phyloP scores from a whole-genome alignment of 2,113 vertebrate species.

The Copsychus sechellarum region DNA sequence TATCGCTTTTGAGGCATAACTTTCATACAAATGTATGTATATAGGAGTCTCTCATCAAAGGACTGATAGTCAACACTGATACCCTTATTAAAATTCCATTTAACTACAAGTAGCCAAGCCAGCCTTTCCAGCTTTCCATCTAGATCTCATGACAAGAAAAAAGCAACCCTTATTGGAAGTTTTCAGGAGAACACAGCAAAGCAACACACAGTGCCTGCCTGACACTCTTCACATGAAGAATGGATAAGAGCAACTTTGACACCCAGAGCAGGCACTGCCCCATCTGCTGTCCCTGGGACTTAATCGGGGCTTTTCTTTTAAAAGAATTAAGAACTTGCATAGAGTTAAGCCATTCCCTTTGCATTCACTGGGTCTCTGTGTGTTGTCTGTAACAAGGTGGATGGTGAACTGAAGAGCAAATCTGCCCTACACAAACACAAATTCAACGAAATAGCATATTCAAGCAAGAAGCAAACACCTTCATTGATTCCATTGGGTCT shows the following conservation, averaged over 20 bases:
- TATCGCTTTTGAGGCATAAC: not conserved
- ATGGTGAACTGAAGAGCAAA: not conserved
- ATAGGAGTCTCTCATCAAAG: not conserved
- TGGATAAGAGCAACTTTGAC: not conserved
- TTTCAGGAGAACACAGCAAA: not conserved
- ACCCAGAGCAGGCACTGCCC: not conserved
- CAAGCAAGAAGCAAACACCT: not conserved
- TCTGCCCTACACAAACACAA: not conserved
- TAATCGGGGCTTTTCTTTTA: not conserved
- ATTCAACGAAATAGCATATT: not conserved
- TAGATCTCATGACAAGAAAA: not conserved
- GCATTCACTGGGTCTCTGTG: not conserved
- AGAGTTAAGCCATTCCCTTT: not conserved
- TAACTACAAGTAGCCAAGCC: not conserved
- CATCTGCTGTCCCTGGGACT: fast-evolving
- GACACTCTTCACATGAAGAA: not conserved
- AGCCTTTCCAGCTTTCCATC: not conserved
- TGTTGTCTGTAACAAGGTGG: not conserved
- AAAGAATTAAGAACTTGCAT: not conserved
- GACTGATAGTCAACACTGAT: not conserved
- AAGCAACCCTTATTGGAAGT: not conserved
- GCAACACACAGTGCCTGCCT: not conserved
- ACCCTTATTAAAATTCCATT: not conserved
- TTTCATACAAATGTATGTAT: not conserved
- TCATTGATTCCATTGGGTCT: not conserved